phyloP scores from a whole-genome alignment of 2,888 invertebrate species.

The Campopleginae sp. region DNA sequence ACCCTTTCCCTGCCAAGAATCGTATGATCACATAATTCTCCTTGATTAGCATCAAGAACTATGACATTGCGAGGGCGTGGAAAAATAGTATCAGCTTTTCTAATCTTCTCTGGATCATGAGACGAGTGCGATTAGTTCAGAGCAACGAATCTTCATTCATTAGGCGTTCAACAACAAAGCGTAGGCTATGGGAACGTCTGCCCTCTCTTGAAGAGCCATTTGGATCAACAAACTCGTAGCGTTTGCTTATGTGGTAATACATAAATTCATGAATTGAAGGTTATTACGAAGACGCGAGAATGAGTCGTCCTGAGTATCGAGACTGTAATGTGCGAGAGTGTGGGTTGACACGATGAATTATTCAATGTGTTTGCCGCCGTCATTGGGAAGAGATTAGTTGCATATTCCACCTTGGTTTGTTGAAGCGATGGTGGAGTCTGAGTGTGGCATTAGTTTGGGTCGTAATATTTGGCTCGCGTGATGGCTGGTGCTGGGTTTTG shows the following conservation, averaged over 20 bases:
- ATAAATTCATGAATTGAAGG: conserved; percentile 18
- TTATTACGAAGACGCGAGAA: conserved; percentile 8
- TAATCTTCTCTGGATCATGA: neutral
- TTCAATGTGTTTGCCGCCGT: conserved; percentile 44
- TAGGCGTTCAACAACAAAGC: neutral
- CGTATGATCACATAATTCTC: conserved; percentile 49
- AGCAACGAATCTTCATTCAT: neutral
- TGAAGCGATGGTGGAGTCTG: neutral
- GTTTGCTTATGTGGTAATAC: neutral
- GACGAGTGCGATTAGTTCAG: neutral
- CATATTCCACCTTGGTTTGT: conserved; percentile 46
- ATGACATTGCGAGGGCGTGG: conserved; percentile 28
- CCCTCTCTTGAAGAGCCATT: neutral
- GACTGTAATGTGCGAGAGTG: too few relatives aligned
- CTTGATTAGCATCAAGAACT: conserved; percentile 21
- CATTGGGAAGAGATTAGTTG: conserved; percentile 52
- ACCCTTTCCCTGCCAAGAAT: neutral
- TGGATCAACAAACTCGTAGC: neutral
- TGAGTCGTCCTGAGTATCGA: too few relatives aligned
- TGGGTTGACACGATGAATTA: conserved; percentile 57
- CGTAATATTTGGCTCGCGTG: conserved; percentile 68
- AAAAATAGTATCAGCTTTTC: conserved; percentile 11
- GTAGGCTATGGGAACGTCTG: neutral
- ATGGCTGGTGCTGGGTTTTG: conserved; percentile 5
- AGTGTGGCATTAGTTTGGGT: conserved; percentile 58